Evolutionary conservation across 2,113 vertebrate species (phyloP).

Genomic region (Proteles cristata): DNA sequence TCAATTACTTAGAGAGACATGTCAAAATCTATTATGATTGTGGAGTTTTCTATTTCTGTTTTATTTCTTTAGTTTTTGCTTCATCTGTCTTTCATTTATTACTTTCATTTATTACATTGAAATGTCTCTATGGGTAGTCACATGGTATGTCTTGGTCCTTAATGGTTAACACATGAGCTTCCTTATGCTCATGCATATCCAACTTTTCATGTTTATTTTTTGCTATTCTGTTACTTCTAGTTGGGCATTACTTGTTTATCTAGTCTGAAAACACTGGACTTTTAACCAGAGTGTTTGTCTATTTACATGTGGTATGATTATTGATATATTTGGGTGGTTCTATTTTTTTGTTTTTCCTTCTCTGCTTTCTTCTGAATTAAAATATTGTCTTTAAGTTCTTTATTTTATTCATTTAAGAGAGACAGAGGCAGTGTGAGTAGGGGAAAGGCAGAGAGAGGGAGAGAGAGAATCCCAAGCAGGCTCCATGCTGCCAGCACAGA

Average conservation of each 20-base stretch:
- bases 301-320: background rate
- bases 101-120: background rate
- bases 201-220: background rate
- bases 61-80: background rate
- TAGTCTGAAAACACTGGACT: background rate
- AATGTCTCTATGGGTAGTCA: background rate
- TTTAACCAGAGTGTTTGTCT: background rate
- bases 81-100: background rate
- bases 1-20: background rate
- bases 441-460: too few species aligned
- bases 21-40: background rate
- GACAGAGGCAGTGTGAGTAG: too few species aligned
- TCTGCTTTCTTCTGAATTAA: background rate
- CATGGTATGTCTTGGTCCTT: background rate
- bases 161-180: background rate
- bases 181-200: background rate
- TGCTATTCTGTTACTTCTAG: background rate
- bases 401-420: too few species aligned
- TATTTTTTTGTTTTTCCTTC: background rate
- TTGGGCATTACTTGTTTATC: background rate
- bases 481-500: too few species aligned
- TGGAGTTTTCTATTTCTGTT: background rate
- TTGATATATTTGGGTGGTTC: background rate
- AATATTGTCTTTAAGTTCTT: background rate
- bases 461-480: too few species aligned